Evolutionary conservation across 64 coral and sea anemone genomes (phyloP), one percentile per base, ranked within the genome.

Genomic region (Orbicella faveolata): DNA sequence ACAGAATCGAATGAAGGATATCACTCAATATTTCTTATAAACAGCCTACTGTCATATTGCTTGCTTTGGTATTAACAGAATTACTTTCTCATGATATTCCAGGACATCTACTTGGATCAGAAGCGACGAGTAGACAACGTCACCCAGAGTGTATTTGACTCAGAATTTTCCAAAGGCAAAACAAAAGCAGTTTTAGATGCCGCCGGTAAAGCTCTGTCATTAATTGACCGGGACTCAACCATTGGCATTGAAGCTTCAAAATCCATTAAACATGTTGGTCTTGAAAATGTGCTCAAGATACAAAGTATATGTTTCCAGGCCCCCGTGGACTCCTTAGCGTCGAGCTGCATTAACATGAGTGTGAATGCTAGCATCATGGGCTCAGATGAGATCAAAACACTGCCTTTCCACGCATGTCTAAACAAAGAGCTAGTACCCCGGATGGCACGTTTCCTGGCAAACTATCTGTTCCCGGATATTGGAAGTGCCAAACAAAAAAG

Each of bases 171-270:
- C 26, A 99, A 95, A 77, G 96, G 96, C 36, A 99, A 99, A 89
- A 99, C 96, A 19, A 95, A 99, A 57, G 96, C 96, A 0, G 96
- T 99, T 14, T 77, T 99, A 9, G 96, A 99, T 61, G 96, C 96
- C 1, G 96, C 96, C 6, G 90, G 88, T 3, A 95, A 92, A 37
- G 96, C 96, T 0, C 67, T 99, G 0, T 95, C 94, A 0, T 88
- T 99, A 9, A 95, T 99, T 44, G 94, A 95, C 78, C 88, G 91
- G 7, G 96, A 99, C 61, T 95, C 96, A 0, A 83, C 88, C 6
- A 83, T 94, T 36, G 96, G 94, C 2, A 95, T 99, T 17, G 30
- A 73, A 75, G 96, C 96, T 48, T 93, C 96, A 12, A 93, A 84
- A 64, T 84, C 94, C 52, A 95, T 99, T n/a, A 95, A 95, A 85